These are phyloP conservation scores for Dynastes tityus DNA, from an alignment of 2,888 invertebrate genomes.

Conservation along the genomic window DNA sequence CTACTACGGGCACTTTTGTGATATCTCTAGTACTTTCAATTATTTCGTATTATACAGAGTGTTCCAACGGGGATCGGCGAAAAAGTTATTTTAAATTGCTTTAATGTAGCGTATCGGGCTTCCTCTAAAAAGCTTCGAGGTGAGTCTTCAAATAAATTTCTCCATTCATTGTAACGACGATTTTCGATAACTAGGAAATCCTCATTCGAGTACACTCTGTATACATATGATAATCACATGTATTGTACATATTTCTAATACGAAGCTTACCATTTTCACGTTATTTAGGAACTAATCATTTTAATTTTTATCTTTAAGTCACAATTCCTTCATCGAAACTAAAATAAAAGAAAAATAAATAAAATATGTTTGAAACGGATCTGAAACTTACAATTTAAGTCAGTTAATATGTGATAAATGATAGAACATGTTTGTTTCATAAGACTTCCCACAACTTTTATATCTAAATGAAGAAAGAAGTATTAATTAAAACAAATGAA, in stretches of 20 bases:
- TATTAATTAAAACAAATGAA: not conserved
- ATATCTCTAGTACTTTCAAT: too few species aligned
- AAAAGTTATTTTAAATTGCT: not conserved
- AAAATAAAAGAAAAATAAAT: not conserved
- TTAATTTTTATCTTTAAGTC: not conserved
- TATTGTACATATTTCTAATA: slow-evolving; percentile 2
- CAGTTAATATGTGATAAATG: slow-evolving; percentile 39
- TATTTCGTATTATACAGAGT: too few species aligned
- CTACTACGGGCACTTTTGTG: not conserved
- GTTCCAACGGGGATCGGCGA: too few species aligned
- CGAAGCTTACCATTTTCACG: not conserved
- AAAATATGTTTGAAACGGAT: not conserved
- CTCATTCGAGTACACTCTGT: not conserved
- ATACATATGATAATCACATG: not conserved
- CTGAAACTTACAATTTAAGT: not conserved
- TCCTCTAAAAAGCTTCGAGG: not conserved
- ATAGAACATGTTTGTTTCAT: slow-evolving; percentile 39
- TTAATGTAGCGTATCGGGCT: not conserved
- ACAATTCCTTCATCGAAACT: not conserved
- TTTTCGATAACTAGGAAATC: not conserved
- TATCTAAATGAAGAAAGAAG: not conserved
- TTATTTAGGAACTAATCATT: too few species aligned
- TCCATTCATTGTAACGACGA: not conserved
- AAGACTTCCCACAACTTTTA: not conserved
- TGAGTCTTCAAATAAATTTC: not conserved